phyloP scores from a whole-genome alignment of 2,113 vertebrate genomes.

The Sphaerodactylus townsendi region DNA sequence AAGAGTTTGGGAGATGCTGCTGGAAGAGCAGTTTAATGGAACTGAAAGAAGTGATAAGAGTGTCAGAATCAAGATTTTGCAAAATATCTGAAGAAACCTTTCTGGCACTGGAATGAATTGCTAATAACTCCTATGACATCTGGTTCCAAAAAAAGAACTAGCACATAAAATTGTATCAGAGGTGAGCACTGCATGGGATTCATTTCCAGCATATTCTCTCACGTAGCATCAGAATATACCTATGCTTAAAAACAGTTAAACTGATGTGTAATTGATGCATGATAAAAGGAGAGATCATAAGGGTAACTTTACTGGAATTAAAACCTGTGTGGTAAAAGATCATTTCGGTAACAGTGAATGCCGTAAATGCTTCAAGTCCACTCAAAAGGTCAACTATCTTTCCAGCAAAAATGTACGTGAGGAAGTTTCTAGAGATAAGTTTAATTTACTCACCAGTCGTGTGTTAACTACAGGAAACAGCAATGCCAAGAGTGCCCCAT shows the following conservation, averaged over 20 bases:
- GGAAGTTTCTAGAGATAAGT: background rate
- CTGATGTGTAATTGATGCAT: background rate
- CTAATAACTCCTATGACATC: background rate
- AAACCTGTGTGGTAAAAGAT: background rate
- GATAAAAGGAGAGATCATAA: background rate
- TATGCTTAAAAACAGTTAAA: background rate
- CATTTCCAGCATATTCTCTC: background rate
- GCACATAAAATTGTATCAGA: background rate
- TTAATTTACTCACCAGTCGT: conserved; percentile 85
- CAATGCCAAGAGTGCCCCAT: conserved; percentile 92
- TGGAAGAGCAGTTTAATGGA: no score
- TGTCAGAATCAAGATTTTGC: background rate
- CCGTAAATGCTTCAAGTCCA: background rate
- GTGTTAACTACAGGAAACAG: conserved; percentile 98
- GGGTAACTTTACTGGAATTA: background rate
- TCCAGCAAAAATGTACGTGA: background rate
- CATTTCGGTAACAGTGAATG: background rate
- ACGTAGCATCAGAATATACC: background rate
- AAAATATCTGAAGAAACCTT: background rate
- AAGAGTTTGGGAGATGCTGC: no score
- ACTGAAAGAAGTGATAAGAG: no score
- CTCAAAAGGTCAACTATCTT: background rate
- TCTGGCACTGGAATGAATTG: no score
- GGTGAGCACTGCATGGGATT: background rate
- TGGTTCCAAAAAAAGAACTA: background rate